Conservation (phyloP, 2,113 vertebrate species). For the Ifrita kowaldi region DNA sequence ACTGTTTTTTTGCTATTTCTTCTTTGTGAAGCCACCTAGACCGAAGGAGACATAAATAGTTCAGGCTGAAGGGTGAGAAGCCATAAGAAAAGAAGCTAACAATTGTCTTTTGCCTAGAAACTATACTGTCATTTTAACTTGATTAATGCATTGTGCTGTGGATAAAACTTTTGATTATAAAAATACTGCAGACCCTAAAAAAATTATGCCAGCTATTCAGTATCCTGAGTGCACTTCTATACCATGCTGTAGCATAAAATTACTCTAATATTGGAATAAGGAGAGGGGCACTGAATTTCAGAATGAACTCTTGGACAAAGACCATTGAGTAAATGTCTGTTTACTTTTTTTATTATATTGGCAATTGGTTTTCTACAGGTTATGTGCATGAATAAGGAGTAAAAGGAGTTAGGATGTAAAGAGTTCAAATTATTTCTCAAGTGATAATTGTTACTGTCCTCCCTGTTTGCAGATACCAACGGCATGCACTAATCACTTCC, state of each 20-base stretch:
- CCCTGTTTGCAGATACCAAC: neutral
- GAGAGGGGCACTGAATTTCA: neutral
- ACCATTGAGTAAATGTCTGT: neutral
- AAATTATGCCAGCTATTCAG: neutral
- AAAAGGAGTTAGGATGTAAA: neutral
- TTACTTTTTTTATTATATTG: neutral
- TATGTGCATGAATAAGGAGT: neutral
- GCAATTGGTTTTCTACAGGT: neutral
- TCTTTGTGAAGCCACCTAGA: neutral
- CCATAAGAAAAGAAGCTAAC: neutral
- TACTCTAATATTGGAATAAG: neutral
- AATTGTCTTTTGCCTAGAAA: neutral
- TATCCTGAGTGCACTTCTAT: neutral
- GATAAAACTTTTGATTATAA: neutral
- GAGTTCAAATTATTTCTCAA: neutral
- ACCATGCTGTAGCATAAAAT: neutral
- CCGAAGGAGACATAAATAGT: neutral
- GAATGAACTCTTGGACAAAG: neutral
- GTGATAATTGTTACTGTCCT: neutral
- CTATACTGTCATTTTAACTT: neutral
- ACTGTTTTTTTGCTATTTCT: neutral
- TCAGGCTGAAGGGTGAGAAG: neutral
- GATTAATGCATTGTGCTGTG: neutral
- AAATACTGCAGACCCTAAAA: neutral
- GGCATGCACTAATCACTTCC: neutral